A percentile compares a stretch with the other conserved stretches of the same genome.
Evolutionary conservation across 2,888 invertebrate species (phyloP).

Genomic region (Andrena marginata): DNA sequence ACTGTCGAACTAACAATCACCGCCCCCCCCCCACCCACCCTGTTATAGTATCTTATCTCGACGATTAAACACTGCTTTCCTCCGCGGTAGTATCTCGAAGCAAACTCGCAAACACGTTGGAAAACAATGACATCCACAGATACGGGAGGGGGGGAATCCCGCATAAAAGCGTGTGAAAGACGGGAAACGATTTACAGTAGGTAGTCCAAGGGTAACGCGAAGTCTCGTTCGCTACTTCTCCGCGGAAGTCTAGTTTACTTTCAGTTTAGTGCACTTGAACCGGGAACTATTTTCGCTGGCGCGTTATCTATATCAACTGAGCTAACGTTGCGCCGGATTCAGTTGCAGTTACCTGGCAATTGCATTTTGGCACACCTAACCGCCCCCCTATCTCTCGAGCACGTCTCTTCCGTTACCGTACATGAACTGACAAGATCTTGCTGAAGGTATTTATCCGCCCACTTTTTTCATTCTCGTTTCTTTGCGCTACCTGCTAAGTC

Average conservation of each 20-base stretch:
- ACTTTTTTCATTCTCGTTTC: background rate
- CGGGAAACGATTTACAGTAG: background rate
- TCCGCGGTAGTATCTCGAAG: background rate
- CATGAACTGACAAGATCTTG: background rate
- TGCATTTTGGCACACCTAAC: conserved; percentile 35
- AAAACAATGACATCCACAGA: background rate
- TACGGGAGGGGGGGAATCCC: background rate
- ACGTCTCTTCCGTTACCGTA: background rate
- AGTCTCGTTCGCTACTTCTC: background rate
- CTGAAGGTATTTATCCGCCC: background rate
- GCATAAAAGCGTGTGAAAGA: background rate
- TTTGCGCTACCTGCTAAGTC: background rate
- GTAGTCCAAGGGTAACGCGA: background rate
- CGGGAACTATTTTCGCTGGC: conserved; percentile 52
- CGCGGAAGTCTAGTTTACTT: conserved; percentile 48
- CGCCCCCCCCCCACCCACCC: background rate
- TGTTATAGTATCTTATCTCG: conserved; percentile 9
- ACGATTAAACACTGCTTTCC: background rate
- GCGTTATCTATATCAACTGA: conserved; percentile 38
- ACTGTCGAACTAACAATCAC: too few species aligned
- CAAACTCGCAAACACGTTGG: background rate
- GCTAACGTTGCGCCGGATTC: background rate
- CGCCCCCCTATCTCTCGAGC: background rate
- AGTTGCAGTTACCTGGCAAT: conserved; percentile 40
- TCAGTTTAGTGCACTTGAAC: conserved; percentile 46